Conservation (phyloP, 1,140 invertebrate species). For the Glossosoma conforme region DNA sequence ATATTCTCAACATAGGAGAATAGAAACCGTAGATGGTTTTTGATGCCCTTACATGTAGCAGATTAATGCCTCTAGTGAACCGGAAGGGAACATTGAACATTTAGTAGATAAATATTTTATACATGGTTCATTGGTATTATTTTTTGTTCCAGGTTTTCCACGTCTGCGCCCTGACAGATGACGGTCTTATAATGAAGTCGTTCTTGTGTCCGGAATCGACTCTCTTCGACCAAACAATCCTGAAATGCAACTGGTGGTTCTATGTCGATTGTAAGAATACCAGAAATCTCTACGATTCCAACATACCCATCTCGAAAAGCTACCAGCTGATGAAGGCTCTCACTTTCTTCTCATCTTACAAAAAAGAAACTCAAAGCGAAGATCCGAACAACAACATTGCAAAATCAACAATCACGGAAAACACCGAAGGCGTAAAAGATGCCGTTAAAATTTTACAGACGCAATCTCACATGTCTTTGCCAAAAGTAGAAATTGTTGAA, state of each 20-base stretch:
- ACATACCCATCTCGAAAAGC: slow-evolving; percentile 85
- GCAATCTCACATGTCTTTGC: slow-evolving; percentile 35
- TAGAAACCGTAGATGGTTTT: no score
- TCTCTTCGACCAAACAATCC: slow-evolving; percentile 80
- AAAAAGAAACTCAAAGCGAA: slow-evolving; percentile 53
- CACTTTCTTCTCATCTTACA: slow-evolving; percentile 79
- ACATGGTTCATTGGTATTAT: not conserved
- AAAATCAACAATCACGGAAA: slow-evolving; percentile 40
- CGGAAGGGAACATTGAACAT: no score
- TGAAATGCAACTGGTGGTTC: slow-evolving; percentile 91
- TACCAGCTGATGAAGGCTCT: slow-evolving; percentile 86
- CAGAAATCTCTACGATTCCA: slow-evolving; percentile 74
- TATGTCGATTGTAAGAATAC: slow-evolving; percentile 83
- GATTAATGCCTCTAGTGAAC: no score
- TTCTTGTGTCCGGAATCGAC: slow-evolving; percentile 86
- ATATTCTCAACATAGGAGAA: no score
- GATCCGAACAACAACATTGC: slow-evolving; percentile 32
- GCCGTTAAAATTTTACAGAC: slow-evolving; percentile 47
- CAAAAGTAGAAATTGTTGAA: slow-evolving; percentile 28
- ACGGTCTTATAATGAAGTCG: slow-evolving; percentile 82
- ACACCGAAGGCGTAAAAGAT: slow-evolving; percentile 44
- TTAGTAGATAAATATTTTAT: no score
- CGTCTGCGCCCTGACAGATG: slow-evolving; percentile 82
- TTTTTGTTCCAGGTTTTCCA: slow-evolving; percentile 71
- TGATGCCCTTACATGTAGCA: no score